Percentiles rank a stretch among this genome's conserved stretches.
Conservation (phyloP, 1,140 invertebrate genomes). For the Aporrectodea caliginosa region DNA sequence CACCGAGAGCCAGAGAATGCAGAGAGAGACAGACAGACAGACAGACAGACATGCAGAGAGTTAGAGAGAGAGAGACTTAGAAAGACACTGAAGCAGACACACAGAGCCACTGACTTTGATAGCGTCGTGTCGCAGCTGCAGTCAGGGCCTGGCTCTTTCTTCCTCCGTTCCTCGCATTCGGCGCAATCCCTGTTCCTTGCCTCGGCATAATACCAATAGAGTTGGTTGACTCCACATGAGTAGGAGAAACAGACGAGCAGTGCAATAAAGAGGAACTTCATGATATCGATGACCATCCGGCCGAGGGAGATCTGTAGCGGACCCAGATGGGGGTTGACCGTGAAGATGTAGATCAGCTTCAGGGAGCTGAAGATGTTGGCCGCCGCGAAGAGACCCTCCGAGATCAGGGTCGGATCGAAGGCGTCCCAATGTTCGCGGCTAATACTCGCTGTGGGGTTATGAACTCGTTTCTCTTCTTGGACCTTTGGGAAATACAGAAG, state of each 20-base stretch:
- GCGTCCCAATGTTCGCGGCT: conserved; percentile 81
- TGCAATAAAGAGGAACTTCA: conserved; percentile 93
- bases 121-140: conserved; percentile 23
- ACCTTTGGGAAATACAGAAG: too few relatives aligned
- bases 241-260: conserved; percentile 95
- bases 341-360: conserved; percentile 98
- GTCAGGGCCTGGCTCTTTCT: background rate
- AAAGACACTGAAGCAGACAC: too few relatives aligned
- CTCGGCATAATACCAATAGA: conserved; percentile 95
- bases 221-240: conserved; percentile 88
- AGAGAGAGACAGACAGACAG: too few relatives aligned
- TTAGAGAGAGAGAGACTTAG: too few relatives aligned
- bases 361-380: conserved; percentile 95
- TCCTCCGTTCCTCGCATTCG: conserved; percentile 4
- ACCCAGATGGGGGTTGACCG: conserved; percentile 94
- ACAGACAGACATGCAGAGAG: too few relatives aligned
- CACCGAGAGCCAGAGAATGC: too few relatives aligned
- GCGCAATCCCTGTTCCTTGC: conserved; percentile 82
- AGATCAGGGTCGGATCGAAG: conserved; percentile 88
- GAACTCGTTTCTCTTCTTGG: conserved; percentile 29
- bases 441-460: conserved; percentile 69
- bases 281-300: conserved; percentile 95
- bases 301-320: conserved; percentile 95
- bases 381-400: conserved; percentile 88
- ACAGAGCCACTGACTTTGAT: conserved; percentile 18